Base-by-base conservation (phyloP, 2,113 vertebrate genomes). In the Martes martes region DNA sequence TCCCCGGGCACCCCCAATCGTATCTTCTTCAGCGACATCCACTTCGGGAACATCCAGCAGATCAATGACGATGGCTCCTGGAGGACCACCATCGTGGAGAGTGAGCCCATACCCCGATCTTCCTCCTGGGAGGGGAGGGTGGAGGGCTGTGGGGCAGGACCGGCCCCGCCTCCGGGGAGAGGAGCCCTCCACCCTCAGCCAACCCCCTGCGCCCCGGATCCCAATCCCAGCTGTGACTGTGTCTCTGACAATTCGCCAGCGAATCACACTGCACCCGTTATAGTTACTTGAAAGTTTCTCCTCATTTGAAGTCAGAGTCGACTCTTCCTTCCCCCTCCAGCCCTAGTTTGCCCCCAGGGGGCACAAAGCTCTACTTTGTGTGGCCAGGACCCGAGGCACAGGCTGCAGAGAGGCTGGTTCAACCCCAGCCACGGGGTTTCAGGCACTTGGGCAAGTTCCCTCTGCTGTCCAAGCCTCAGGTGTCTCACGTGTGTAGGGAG, bases 1-100 rank as follows among this genome's bases (percentile, higher is more conserved):
- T 99, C 99, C 92, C 99, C 99, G 6, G 99, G 99, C 52, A 98
- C 99, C 65, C 97, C 98, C 96, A 99, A 99, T 94, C 99, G 99
- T 95, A 99, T 99, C 92, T 99, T 99, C 99, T 99, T 99, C 98
- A 99, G 99, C 0, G 99, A 99, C 98, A 99, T 99, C 98, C 99
- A 99, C 99, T 99, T 99, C 0, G 99, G 99, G 81, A 99, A 99
- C 99, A 99, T 99, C 98, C 99, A 99, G 98, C 99, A 99, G 98
- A 99, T 99, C 99, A 99, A 99, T 0, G 99, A 99, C 0, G 99
- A 99, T 0, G 99, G 99, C 96, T 99, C 99, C 0, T 99, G 99
- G 24, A 99, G 99, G 97, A 99, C 98, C 98, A 99, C 99, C 73
- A 99, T 99, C 0, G 99, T 99, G 94, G 99, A 99, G 97, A 99